Conservation (phyloP, 2,113 vertebrate species). For the Caranx ignobilis region DNA sequence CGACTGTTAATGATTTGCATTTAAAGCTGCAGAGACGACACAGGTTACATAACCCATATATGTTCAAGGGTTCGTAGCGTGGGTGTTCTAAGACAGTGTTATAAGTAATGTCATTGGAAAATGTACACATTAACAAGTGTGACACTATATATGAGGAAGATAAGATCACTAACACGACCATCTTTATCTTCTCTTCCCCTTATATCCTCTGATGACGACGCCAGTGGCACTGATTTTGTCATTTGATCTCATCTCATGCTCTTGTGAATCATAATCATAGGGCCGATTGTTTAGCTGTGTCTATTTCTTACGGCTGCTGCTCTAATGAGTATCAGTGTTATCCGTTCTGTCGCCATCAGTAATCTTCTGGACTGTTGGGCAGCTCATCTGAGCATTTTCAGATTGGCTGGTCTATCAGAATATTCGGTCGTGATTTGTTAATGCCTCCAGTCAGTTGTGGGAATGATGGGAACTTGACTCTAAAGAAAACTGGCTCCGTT, state of each 20-base stretch:
- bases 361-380: conserved; percentile 16
- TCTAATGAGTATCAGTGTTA: conserved; percentile 44
- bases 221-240: background rate
- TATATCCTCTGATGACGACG: conserved; percentile 1
- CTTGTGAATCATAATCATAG: conserved; percentile 53
- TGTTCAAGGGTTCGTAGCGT: too few relatives aligned
- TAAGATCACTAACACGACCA: conserved; percentile 13
- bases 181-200: conserved; percentile 10
- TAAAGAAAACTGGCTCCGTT: background rate
- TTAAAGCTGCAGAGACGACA: background rate
- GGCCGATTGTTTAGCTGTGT: conserved; percentile 44
- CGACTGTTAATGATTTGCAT: background rate
- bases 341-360: conserved; percentile 30
- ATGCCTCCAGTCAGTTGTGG: conserved; percentile 7
- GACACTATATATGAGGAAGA: conserved; percentile 1
- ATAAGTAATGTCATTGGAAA: background rate
- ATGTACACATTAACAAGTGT: conserved; percentile 27
- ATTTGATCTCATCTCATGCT: conserved; percentile 56
- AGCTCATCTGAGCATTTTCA: conserved; percentile 14
- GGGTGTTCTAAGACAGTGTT: background rate
- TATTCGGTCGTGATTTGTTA: conserved; percentile 18
- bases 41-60: background rate
- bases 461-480: conserved; percentile 14
- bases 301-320: conserved; percentile 19
- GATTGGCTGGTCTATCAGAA: conserved; percentile 32